Conservation (phyloP, 2,888 invertebrate genomes). For the Oscheius sp. region DNA sequence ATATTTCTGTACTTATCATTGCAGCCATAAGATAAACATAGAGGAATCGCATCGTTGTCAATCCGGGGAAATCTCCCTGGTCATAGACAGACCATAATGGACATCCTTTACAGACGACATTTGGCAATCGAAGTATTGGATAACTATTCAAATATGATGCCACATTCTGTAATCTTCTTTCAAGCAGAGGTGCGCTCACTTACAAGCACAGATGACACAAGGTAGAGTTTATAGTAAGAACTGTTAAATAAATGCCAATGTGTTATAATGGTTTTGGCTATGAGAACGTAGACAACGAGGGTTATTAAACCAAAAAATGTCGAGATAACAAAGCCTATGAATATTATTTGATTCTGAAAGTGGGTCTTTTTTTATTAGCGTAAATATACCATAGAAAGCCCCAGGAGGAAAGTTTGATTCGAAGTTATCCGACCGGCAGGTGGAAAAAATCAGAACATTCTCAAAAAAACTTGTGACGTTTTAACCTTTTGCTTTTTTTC, state of each 20-base stretch:
- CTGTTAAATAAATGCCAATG: background rate
- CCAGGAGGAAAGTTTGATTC: too few relatives aligned
- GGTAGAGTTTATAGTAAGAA: background rate
- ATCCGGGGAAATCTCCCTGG: background rate
- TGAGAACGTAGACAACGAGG: background rate
- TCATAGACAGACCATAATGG: background rate
- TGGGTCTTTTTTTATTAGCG: too few relatives aligned
- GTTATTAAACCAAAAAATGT: background rate
- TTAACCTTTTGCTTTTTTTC: too few relatives aligned
- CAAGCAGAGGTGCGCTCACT: background rate
- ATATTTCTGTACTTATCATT: too few relatives aligned
- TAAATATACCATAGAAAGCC: too few relatives aligned
- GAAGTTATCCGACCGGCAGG: too few relatives aligned
- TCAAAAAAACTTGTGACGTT: too few relatives aligned
- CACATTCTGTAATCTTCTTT: background rate
- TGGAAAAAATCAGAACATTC: too few relatives aligned
- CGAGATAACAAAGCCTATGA: background rate
- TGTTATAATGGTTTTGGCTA: background rate
- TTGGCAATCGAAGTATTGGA: background rate
- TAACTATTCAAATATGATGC: background rate
- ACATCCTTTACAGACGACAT: background rate
- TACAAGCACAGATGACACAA: background rate
- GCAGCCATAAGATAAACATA: too few relatives aligned
- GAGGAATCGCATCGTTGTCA: background rate
- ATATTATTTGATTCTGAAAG: too few relatives aligned